Conservation (phyloP, 2,888 invertebrate genomes). For the Pachymerium ferrugineum region DNA sequence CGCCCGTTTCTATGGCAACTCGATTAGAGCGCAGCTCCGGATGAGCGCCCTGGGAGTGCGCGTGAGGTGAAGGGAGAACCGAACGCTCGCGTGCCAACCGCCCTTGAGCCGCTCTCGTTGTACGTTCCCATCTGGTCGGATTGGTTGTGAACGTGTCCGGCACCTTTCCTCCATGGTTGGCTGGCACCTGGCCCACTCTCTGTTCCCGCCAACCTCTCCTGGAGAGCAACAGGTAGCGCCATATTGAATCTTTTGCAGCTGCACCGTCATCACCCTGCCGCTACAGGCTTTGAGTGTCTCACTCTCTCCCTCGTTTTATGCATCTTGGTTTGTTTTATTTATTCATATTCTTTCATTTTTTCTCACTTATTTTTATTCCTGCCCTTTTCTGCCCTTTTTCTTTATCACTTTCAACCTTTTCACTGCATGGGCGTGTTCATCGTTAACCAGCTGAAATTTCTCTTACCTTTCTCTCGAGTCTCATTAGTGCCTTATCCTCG, state of each 20-base stretch:
- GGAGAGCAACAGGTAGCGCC: slow-evolving; percentile 34
- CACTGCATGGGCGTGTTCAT: neutral
- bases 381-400: neutral
- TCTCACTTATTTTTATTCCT: neutral
- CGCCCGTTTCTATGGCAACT: slow-evolving; percentile 30
- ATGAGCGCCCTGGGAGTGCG: slow-evolving; percentile 24
- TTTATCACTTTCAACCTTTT: slow-evolving; percentile 11
- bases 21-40: slow-evolving; percentile 30
- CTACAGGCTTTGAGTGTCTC: neutral
- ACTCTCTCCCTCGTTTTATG: neutral
- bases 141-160: slow-evolving; percentile 20
- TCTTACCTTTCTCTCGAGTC: slow-evolving; percentile 7
- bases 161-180: slow-evolving; percentile 31
- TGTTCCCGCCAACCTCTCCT: slow-evolving; percentile 26
- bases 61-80: slow-evolving; percentile 17
- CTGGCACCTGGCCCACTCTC: slow-evolving; percentile 28
- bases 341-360: neutral
- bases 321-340: neutral
- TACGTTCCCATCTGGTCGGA: neutral
- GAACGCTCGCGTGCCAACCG: neutral
- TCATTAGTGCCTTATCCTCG: slow-evolving; percentile 10
- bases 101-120: slow-evolving; percentile 10
- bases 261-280: neutral
- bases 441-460: neutral
- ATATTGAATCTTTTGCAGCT: slow-evolving; percentile 31